A percentile compares a stretch with the other conserved stretches of the same genome.
These are phyloP conservation scores for Choloepus hoffmanni DNA, from an alignment of 2,113 vertebrate genomes.

Conservation along the genomic window DNA sequence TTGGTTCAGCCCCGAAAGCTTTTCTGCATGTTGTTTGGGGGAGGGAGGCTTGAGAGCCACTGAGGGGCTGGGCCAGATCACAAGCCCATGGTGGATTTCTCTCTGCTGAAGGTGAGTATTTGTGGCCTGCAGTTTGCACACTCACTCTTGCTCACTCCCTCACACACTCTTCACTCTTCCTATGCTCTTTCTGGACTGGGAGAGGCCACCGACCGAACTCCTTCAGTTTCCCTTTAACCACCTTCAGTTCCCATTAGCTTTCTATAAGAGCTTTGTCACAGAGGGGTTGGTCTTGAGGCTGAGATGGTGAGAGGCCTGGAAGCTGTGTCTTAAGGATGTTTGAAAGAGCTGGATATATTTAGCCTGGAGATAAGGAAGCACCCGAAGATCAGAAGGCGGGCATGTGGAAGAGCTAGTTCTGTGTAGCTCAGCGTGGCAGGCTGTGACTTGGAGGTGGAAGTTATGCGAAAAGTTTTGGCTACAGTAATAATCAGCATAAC, in stretches of 20 bases:
- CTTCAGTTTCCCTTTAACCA: too few relatives aligned
- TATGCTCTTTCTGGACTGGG: neutral
- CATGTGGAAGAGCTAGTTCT: neutral
- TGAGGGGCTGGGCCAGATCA: neutral
- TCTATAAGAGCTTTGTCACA: neutral
- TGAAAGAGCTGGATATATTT: slow-evolving; percentile 39
- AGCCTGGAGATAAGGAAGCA: slow-evolving; percentile 3
- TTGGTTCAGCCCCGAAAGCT: neutral
- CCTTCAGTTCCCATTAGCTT: neutral
- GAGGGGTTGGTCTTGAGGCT: neutral
- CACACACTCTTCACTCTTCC: neutral
- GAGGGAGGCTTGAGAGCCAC: neutral
- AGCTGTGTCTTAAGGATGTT: neutral
- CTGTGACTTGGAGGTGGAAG: neutral
- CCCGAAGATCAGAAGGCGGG: neutral
- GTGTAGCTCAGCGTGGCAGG: neutral
- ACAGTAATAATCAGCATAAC: neutral
- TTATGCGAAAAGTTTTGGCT: neutral
- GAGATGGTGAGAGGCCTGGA: slow-evolving; percentile 2
- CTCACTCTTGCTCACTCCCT: neutral
- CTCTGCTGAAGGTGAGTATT: neutral
- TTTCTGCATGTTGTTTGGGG: neutral
- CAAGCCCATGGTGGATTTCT: neutral
- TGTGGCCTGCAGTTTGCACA: neutral
- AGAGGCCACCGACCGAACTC: too few relatives aligned